phyloP scores from a whole-genome alignment of 1,140 invertebrate species.

The Eriocheir sinensis region DNA sequence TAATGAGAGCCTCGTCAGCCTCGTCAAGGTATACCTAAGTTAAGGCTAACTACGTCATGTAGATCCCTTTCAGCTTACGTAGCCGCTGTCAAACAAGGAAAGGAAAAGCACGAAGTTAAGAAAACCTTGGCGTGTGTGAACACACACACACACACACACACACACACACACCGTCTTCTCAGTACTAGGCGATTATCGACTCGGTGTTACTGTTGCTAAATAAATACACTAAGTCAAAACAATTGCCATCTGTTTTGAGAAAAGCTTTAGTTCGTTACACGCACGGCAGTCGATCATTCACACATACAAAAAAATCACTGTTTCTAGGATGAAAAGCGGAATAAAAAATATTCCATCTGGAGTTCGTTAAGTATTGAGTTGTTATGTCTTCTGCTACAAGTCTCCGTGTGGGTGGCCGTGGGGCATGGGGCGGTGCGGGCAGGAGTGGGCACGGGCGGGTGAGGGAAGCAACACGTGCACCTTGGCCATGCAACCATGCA shows the following conservation, averaged over 20 bases:
- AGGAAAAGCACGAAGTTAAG: no score
- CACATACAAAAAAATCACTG: background rate
- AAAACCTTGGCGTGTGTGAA: no score
- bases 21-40: no score
- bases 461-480: conserved; percentile 48
- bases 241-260: background rate
- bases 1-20: no score
- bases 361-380: background rate
- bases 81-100: no score
- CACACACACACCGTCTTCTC: background rate
- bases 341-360: background rate
- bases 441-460: conserved; percentile 3
- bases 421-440: conserved; percentile 44
- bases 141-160: background rate
- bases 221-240: background rate
- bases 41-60: no score
- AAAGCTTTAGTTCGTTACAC: background rate
- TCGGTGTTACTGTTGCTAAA: background rate
- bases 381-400: background rate
- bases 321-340: conserved; percentile 1
- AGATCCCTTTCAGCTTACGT: no score
- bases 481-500: conserved; percentile 59
- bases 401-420: conserved; percentile 56
- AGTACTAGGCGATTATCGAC: background rate
- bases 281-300: background rate